Percentiles rank a stretch among this genome's conserved stretches.
These are phyloP conservation scores for Herpetotheres cachinnans DNA, from an alignment of 2,113 vertebrate species.

Conservation along the genomic window DNA sequence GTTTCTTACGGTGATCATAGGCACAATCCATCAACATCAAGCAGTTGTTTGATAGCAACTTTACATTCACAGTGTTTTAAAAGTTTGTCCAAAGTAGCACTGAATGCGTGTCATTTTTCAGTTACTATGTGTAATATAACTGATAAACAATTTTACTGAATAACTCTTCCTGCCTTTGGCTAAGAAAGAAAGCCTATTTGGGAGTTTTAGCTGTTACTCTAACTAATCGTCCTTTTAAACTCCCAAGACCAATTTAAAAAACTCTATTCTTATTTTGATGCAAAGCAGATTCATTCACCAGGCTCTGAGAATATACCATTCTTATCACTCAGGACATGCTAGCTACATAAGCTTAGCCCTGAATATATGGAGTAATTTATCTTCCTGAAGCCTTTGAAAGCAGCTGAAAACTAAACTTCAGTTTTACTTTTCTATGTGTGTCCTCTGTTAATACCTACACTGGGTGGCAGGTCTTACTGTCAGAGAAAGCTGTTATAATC, in stretches of 20 bases:
- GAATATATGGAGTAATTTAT: background rate
- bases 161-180: background rate
- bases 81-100: background rate
- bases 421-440: background rate
- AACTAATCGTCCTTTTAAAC: background rate
- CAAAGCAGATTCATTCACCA: background rate
- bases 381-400: background rate
- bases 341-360: background rate
- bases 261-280: background rate
- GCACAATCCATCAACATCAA: background rate
- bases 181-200: background rate
- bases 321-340: background rate
- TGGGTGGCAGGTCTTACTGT: background rate
- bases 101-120: background rate
- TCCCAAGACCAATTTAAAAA: background rate
- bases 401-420: background rate
- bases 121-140: background rate
- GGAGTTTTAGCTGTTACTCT: background rate
- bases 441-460: background rate
- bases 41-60: background rate
- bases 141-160: background rate
- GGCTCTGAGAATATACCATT: background rate
- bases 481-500: background rate
- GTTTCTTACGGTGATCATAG: background rate
- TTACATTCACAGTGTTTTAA: background rate